Evolutionary conservation across 2,888 invertebrate species (phyloP), one percentile per base, ranked within the genome.

Genomic region (Elegia similella): DNA sequence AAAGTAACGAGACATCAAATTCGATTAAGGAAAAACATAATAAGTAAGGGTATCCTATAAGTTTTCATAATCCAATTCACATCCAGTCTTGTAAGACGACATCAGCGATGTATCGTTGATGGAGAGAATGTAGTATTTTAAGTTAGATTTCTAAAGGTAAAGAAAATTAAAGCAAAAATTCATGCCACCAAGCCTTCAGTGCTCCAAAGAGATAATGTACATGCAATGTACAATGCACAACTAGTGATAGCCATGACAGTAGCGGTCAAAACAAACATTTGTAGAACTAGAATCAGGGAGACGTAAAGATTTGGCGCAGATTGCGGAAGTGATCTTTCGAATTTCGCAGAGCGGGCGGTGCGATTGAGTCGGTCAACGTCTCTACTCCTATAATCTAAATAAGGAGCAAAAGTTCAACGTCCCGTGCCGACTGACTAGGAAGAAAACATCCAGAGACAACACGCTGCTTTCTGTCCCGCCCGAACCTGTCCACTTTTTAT

Each of bases 331-430:
- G 67, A 78, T 79, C 73, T 78, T 80, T 76, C 74, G 80, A 79
- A 86, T 85, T 89, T 89, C 76, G 88, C 88, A 63, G 76, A 81
- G 81, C 80, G 70, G 62, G 69, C 70, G 78, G 72, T 74, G 79
- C 68, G 78, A 84, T 82, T 84, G 78, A 79, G 78, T 78, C 81
- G 82, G 82, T 80, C 84, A 80, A 75, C 84, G 87, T 87, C 85
- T 87, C 83, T 79, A 87, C 84, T 86, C 80, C 84, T 87, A 87
- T 85, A 88, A 84, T 89, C 90, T 91, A 90, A 90, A 90, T 91
- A 91, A 91, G 90, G 90, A 87, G 85, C 89, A 87, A 84, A 88
- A 88, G 90, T 89, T 91, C 89, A 88, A 87, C 79, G 89, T 80
- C 88, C 81, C 80, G 77, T 68, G 75, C 75, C 82, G 72, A 69